Conservation (phyloP, 2,888 invertebrate genomes). For the Nemotelus nigrinus region DNA sequence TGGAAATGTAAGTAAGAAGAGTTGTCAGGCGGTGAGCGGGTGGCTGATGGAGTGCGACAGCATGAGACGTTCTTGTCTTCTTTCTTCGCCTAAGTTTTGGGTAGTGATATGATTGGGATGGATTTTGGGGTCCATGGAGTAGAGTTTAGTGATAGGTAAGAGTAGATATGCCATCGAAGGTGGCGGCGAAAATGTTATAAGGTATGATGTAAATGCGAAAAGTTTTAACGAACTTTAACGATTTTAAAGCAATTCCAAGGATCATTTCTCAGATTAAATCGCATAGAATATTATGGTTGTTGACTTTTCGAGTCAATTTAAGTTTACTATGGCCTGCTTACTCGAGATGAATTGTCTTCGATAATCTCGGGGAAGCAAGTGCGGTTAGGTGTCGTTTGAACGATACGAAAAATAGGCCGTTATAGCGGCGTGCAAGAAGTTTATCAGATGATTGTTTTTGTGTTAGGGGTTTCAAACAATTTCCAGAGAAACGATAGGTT, state of each 20-base stretch:
- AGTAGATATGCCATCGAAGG: not conserved
- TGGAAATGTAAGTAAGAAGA: constrained; percentile 9
- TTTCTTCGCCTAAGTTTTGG: too few relatives aligned
- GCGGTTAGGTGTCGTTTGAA: too few relatives aligned
- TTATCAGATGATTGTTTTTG: too few relatives aligned
- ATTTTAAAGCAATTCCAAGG: constrained; percentile 43
- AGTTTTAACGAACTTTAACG: constrained; percentile 45
- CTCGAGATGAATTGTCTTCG: constrained; percentile 30
- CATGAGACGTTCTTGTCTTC: not conserved
- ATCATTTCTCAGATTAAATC: constrained; percentile 45
- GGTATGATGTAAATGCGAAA: constrained; percentile 45
- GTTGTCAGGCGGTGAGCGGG: not conserved
- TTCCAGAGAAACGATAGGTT: too few relatives aligned
- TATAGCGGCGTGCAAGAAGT: too few relatives aligned
- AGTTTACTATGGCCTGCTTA: constrained; percentile 19
- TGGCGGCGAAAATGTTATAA: constrained; percentile 7
- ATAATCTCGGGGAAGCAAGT: not conserved
- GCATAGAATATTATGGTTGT: constrained; percentile 42
- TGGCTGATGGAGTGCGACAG: constrained; percentile 9
- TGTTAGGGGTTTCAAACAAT: too few relatives aligned
- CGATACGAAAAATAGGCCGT: too few relatives aligned
- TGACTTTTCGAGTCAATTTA: constrained; percentile 45
- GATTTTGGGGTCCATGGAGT: too few relatives aligned
- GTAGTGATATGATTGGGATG: too few relatives aligned
- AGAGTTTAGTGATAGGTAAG: too few relatives aligned